Percentiles rank a stretch among this genome's conserved stretches.
Conservation (phyloP, 1,140 invertebrate species). For the Ceratoteleas bidentatus region DNA sequence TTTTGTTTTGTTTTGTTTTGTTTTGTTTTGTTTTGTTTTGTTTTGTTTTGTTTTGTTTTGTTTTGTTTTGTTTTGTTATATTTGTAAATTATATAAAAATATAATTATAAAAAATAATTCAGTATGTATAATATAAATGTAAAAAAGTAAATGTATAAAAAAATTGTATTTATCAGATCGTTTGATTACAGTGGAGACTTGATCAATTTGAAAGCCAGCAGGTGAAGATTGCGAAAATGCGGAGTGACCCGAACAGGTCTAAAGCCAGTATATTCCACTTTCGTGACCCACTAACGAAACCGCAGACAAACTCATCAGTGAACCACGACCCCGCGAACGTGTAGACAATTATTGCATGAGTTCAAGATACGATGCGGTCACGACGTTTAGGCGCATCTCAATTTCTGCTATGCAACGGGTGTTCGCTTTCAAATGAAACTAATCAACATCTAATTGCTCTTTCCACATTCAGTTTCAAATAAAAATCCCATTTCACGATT, state of each 20-base stretch:
- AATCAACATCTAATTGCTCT: not conserved
- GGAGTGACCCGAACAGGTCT: constrained; percentile 33
- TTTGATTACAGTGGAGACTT: not conserved
- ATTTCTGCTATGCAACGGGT: constrained; percentile 24
- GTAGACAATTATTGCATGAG: constrained; percentile 53
- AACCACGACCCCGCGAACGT: constrained; percentile 49
- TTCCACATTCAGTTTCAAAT: not conserved
- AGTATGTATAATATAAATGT: too few species aligned
- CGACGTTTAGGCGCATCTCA: constrained; percentile 37
- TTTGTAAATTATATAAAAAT: too few species aligned
- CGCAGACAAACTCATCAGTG: constrained; percentile 47
- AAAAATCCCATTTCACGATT: not conserved
- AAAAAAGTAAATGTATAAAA: not conserved
- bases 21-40: too few species aligned
- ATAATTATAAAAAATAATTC: too few species aligned
- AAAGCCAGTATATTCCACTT: constrained; percentile 53
- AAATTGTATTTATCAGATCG: not conserved
- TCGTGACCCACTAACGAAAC: constrained; percentile 59
- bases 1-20: too few species aligned
- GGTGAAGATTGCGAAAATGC: constrained; percentile 50
- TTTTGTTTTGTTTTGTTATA: too few species aligned
- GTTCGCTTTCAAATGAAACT: constrained; percentile 8
- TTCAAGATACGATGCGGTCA: constrained; percentile 38
- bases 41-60: too few species aligned
- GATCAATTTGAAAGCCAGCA: constrained; percentile 14